Evolutionary conservation across 2,113 vertebrate genomes (phyloP), one percentile per base, ranked within the genome.

Genomic region (Micronycteris hirsuta): DNA sequence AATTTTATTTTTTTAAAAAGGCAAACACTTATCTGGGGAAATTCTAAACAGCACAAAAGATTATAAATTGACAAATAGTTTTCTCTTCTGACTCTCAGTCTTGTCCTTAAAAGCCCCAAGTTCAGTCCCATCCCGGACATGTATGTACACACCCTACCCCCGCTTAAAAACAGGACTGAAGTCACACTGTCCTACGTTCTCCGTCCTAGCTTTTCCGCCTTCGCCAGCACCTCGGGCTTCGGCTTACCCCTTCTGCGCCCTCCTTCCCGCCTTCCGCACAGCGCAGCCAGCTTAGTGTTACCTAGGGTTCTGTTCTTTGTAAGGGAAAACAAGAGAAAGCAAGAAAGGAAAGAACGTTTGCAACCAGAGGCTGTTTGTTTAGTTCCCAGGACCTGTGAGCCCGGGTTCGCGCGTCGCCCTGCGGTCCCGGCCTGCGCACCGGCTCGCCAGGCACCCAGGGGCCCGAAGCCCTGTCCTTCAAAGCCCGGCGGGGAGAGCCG

Each of bases 221-320:
- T 26, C 5, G 1, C 22, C 2, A 3, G n/a, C 8, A 24, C 16
- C n/a, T 14, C 2, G n/a, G 2, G 5, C 7, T 4, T 5, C 2
- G 4, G 28, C 12, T 47, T 24, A 15, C 13, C 4, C 14, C 31
- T 68, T 13, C 80, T 15, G 4, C 1, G 17, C 31, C 11, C 67
- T 52, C 10, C 0, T 31, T 43, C 56, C 67, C 56, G 0, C 7
- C 28, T 9, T 52, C 54, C 9, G 13, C 49, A 1, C 15, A 2
- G 61, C 28, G 14, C 43, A 33, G 0, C 43, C 89, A 45, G 41
- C 16, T 58, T 26, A 17, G 58, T 17, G 7, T 67, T 49, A 17
- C 24, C 2, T 14, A 67, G 67, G 38, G 43, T 54, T 76, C 36
- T 33, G 19, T 41, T 65, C 12, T 82, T 77, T 41, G 65, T 65